phyloP scores from a whole-genome alignment of 2,113 vertebrate genomes.

The Ornithorhynchus anatinus region DNA sequence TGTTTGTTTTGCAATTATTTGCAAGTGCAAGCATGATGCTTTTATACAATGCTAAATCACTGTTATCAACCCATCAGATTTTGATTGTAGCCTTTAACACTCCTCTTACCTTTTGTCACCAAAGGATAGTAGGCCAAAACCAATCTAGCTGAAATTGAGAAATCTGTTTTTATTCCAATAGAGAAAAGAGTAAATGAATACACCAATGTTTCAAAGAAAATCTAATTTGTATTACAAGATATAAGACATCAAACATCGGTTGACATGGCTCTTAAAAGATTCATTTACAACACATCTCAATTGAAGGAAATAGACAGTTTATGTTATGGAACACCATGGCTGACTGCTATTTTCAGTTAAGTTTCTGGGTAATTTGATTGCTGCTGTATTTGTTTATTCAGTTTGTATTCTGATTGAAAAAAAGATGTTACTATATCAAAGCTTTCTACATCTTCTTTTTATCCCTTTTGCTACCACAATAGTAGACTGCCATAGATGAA shows the following conservation, averaged over 20 bases:
- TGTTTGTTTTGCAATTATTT: background rate
- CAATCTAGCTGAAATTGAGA: background rate
- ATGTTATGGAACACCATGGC: constrained; percentile 9
- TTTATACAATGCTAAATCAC: background rate
- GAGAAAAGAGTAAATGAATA: background rate
- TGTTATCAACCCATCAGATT: background rate
- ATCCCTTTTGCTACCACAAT: constrained; percentile 1
- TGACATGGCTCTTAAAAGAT: constrained; percentile 20
- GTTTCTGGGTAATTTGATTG: constrained; percentile 26
- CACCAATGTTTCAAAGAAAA: constrained; percentile 12
- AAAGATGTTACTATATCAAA: constrained; percentile 2
- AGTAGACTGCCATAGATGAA: background rate
- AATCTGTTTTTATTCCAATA: constrained; percentile 19
- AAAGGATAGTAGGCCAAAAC: background rate
- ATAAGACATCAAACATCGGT: constrained; percentile 2
- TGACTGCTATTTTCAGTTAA: background rate
- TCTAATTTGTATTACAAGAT: constrained; percentile 29
- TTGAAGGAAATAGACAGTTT: constrained; percentile 12
- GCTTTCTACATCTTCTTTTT: background rate
- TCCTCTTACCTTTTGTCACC: background rate
- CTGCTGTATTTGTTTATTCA: background rate
- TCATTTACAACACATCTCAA: background rate
- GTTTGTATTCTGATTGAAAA: background rate
- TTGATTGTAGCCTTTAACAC: constrained; percentile 7
- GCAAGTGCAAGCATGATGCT: background rate